phyloP scores from a whole-genome alignment of 2,888 invertebrate genomes.

The Diarsia dahlii region DNA sequence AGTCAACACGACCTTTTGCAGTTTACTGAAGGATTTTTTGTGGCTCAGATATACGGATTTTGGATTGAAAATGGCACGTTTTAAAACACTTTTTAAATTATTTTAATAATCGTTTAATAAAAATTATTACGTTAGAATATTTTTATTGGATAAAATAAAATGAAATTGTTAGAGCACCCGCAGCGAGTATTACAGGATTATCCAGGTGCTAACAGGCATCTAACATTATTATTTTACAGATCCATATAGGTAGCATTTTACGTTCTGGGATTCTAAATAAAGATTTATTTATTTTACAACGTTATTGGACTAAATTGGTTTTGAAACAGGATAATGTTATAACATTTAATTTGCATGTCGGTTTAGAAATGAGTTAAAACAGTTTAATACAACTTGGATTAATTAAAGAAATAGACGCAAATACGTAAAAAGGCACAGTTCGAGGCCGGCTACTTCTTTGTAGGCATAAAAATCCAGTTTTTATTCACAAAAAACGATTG shows the following conservation, averaged over 20 bases:
- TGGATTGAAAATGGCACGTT: constrained; percentile 13
- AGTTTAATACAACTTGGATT: not conserved
- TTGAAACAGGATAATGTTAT: not conserved
- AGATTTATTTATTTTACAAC: not conserved
- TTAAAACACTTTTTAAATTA: not conserved
- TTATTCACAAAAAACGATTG: not conserved
- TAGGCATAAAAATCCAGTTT: not conserved
- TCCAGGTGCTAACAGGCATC: too few relatives aligned
- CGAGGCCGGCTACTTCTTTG: not conserved
- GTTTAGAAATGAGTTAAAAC: not conserved
- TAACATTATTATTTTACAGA: too few relatives aligned
- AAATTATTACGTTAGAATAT: too few relatives aligned
- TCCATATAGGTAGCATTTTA: too few relatives aligned
- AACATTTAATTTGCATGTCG: not conserved
- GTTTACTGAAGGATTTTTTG: constrained; percentile 26
- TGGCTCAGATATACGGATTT: not conserved
- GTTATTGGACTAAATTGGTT: not conserved
- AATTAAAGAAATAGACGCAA: not conserved
- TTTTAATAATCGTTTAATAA: not conserved
- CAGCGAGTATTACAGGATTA: too few relatives aligned
- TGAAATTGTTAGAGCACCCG: too few relatives aligned
- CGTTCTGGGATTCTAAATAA: too few relatives aligned
- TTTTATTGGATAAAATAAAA: too few relatives aligned
- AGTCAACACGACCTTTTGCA: constrained; percentile 48
- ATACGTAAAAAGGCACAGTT: not conserved